These are phyloP conservation scores for Protonibea diacanthus DNA, from an alignment of 2,797 vertebrate species.

Conservation along the genomic window DNA sequence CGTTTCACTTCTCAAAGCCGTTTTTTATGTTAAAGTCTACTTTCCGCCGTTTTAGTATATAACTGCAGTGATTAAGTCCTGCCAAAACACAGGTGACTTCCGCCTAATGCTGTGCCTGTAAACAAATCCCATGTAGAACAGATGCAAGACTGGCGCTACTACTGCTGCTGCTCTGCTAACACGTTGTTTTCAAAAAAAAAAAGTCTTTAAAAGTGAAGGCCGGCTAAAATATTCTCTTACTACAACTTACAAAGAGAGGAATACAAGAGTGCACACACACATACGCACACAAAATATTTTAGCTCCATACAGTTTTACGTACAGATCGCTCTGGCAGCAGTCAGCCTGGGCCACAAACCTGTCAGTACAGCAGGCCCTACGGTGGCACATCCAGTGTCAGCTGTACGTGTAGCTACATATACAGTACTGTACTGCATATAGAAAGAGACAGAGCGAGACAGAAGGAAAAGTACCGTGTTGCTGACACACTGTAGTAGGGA, in stretches of 20 bases:
- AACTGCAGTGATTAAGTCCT: constrained; percentile 19
- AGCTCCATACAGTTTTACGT: not conserved
- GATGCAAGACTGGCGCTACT: not conserved
- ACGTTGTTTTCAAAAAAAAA: no score
- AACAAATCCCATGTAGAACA: not conserved
- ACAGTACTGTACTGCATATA: not conserved
- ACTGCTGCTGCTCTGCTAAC: not conserved
- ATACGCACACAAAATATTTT: not conserved
- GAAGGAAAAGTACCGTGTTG: not conserved
- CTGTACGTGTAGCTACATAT: not conserved
- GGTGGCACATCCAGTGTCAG: not conserved
- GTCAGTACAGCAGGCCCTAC: not conserved
- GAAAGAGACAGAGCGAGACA: not conserved
- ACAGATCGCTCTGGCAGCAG: not conserved
- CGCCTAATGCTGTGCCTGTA: not conserved
- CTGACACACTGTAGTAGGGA: constrained; percentile 18
- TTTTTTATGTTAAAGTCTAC: constrained; percentile 4
- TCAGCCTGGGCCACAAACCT: not conserved
- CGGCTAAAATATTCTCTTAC: not conserved
- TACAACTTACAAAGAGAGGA: not conserved
- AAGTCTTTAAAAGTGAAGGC: not conserved
- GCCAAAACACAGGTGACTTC: not conserved
- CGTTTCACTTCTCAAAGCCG: not conserved
- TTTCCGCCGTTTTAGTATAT: not conserved
- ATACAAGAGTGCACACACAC: not conserved